Evolutionary conservation across 1,140 invertebrate species (phyloP), one percentile per base, ranked within the genome.

Genomic region (Drosophila ohnishii): DNA sequence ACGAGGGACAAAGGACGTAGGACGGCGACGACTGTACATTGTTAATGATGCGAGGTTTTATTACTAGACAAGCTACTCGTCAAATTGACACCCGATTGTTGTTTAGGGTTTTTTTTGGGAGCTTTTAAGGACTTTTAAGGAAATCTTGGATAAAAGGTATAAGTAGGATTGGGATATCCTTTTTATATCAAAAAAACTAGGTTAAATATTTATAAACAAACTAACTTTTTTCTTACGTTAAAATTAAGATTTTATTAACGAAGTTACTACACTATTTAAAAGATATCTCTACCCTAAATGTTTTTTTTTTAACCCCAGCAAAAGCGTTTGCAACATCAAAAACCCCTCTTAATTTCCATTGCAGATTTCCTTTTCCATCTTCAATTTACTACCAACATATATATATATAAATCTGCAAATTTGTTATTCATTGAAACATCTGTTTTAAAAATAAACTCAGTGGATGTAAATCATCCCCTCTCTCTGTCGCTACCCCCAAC

Each of bases 51-150:
- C 35, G n/a, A 30, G 28, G 55, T 19, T 35, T 55, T 55, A 45
- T 66, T 72, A 34, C 42, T 40, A 48, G 34, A 57, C 61, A 64
- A 78, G 39, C 59, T 42, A 58, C 56, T 65, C 78, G 60, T 72
- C 79, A 81, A 85, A 75, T 87, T 82, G 83, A 69, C 83, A 87
- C 83, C 67, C 62, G 61, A 60, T 56, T 76, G 50, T 56, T 55
- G 34, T 55, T 53, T 75, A 5, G 47, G 37, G 1, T 2, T 4
- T 19, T 35, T 5, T 42, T 55, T 39, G 3, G 34, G 14, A 14
- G 2, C 10, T 56, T 39, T 9, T 3, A 32, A 57, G 28, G 34
- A 19, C 25, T 28, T 30, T 25, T 8, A n/a, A 35, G 39, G n/a
- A 13, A 34, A 16, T 34, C 2, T 8, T 0, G 9, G 0, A 0